Evolutionary conservation across 2,888 invertebrate species (phyloP).

Genomic region (Stegophylla sp.): DNA sequence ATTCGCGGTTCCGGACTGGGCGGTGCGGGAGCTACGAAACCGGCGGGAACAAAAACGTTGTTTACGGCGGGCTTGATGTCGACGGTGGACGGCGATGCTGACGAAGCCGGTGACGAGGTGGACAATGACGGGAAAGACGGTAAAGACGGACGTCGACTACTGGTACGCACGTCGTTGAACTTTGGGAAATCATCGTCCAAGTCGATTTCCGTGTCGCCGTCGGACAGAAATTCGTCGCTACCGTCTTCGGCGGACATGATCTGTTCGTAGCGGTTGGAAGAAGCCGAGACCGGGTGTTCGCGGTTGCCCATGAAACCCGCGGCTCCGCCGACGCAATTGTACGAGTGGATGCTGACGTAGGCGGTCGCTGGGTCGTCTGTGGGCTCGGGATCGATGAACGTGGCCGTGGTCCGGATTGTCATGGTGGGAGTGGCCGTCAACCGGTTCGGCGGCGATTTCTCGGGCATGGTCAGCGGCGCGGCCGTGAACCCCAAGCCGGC

Average conservation of each 20-base stretch:
- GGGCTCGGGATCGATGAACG: conserved; percentile 76
- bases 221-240: conserved; percentile 42
- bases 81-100: not conserved
- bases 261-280: conserved; percentile 49
- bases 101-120: not conserved
- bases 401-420: conserved; percentile 65
- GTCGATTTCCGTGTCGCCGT: conserved; percentile 1
- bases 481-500: conserved; percentile 76
- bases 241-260: conserved; percentile 38
- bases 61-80: not conserved
- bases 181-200: not conserved
- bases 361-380: conserved; percentile 65
- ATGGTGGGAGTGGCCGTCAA: conserved; percentile 70
- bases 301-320: conserved; percentile 85
- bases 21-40: conserved; percentile 15
- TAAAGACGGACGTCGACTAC: not conserved
- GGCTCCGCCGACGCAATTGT: conserved; percentile 76
- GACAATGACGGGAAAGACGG: not conserved
- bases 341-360: conserved; percentile 84
- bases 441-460: conserved; percentile 68
- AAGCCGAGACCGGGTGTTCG: conserved; percentile 66
- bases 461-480: conserved; percentile 65
- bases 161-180: not conserved
- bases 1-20: conserved; percentile 32
- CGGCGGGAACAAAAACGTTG: not conserved